Evolutionary conservation across 2,113 vertebrate species (phyloP).

Genomic region (Columba janthina): DNA sequence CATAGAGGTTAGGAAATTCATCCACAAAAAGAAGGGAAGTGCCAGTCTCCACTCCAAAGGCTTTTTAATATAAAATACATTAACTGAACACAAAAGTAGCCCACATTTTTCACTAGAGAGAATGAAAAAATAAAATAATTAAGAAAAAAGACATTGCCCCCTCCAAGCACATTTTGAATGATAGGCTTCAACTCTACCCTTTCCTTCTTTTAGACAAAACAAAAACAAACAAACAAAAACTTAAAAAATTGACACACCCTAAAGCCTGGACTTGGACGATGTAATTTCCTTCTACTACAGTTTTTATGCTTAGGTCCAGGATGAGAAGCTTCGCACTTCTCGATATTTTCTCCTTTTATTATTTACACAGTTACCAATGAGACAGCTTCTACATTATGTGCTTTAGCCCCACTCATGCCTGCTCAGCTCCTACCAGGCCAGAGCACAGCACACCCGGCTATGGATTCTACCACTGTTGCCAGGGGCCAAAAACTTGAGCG

Average conservation of each 20-base stretch:
- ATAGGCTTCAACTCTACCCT: background rate
- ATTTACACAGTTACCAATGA: background rate
- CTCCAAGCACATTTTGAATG: background rate
- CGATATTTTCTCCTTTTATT: background rate
- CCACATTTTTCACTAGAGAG: background rate
- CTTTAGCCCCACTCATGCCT: background rate
- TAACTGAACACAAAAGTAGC: background rate
- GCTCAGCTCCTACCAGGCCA: background rate
- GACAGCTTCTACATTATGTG: background rate
- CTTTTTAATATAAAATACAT: slow-evolving; percentile 7
- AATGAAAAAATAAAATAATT: too few species aligned
- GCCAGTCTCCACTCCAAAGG: background rate
- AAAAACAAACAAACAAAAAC: background rate
- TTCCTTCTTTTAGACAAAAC: background rate
- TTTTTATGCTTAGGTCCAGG: background rate
- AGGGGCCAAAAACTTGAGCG: background rate
- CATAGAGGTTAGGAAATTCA: background rate
- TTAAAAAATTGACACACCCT: background rate
- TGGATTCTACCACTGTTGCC: background rate
- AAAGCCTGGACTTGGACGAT: background rate
- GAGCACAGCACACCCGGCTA: background rate
- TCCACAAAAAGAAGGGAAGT: background rate
- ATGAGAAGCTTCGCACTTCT: background rate
- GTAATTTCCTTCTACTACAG: background rate
- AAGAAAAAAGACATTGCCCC: background rate